Evolutionary conservation across 2,113 vertebrate genomes (phyloP).

Genomic region (Lontra canadensis): DNA sequence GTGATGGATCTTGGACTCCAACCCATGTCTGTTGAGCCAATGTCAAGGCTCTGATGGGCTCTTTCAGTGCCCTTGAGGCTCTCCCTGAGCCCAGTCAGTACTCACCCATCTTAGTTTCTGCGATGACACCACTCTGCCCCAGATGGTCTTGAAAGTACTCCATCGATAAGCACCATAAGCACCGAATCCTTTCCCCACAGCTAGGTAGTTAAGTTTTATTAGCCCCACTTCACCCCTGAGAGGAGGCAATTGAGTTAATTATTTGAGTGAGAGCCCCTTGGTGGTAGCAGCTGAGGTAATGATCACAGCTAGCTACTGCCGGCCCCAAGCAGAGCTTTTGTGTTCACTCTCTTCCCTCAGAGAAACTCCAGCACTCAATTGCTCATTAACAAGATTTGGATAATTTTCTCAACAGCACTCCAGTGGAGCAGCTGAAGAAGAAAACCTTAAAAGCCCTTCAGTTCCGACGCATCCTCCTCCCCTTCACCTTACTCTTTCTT

Average conservation of each 20-base stretch:
- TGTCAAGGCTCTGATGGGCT: not conserved
- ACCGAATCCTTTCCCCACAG: slow-evolving; percentile 10
- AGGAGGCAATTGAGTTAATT: slow-evolving; percentile 68
- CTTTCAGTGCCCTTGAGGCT: not conserved
- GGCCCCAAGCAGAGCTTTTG: slow-evolving; percentile 26
- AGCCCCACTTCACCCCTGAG: slow-evolving; percentile 23
- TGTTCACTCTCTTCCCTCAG: slow-evolving; percentile 27
- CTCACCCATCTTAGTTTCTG: not conserved
- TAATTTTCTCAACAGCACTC: slow-evolving; percentile 68
- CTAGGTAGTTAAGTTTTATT: slow-evolving; percentile 58
- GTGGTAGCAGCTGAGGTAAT: slow-evolving; percentile 55
- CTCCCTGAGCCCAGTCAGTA: not conserved
- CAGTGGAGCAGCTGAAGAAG: slow-evolving; percentile 7
- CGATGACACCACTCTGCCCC: not conserved
- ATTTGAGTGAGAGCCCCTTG: slow-evolving; percentile 15
- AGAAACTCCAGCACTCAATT: slow-evolving; percentile 42
- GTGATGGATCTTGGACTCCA: not conserved
- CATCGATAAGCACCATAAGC: too few relatives aligned
- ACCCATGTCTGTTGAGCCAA: not conserved
- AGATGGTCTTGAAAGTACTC: slow-evolving; percentile 32
- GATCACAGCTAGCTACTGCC: not conserved
- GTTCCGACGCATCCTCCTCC: not conserved
- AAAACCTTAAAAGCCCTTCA: not conserved
- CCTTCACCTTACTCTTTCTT: not conserved
- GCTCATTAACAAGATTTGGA: slow-evolving; percentile 61